Conservation (phyloP, 2,113 vertebrate species). For the Solenodon paradoxus region DNA sequence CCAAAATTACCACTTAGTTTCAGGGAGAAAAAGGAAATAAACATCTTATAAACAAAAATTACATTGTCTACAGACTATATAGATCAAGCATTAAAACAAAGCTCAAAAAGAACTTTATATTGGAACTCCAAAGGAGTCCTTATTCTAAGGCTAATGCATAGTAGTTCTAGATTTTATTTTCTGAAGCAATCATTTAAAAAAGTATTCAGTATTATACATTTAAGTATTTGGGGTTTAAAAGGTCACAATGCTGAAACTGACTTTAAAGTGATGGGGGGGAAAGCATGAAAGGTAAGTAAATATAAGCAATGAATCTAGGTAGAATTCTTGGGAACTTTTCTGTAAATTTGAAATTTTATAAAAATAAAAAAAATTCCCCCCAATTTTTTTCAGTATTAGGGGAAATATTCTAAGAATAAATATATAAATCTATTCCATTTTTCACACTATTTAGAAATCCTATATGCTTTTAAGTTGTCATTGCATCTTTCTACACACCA, state of each 20-base stretch:
- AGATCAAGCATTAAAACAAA: constrained; percentile 24
- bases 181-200: constrained; percentile 23
- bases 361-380: constrained; percentile 61
- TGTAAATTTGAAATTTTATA: constrained; percentile 67
- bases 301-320: not conserved
- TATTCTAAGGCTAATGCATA: constrained; percentile 40
- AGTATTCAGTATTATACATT: not conserved
- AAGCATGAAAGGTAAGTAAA: not conserved
- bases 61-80: not conserved
- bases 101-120: constrained; percentile 4
- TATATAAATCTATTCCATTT: constrained; percentile 57
- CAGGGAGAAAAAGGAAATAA: constrained; percentile 7
- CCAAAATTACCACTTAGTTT: constrained; percentile 35
- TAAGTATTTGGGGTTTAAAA: not conserved
- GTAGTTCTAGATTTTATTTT: not conserved
- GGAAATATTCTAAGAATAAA: constrained; percentile 61
- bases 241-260: not conserved
- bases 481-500: not conserved
- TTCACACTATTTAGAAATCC: constrained; percentile 57
- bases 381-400: constrained; percentile 46
- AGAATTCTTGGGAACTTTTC: constrained; percentile 39
- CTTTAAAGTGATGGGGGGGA: not conserved
- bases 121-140: not conserved
- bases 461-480: constrained; percentile 29
- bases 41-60: not conserved